A percentile compares a stretch with the other conserved stretches of the same genome.
phyloP scores from a whole-genome alignment of 2,888 invertebrate species.

The Nomada ruficornis region DNA sequence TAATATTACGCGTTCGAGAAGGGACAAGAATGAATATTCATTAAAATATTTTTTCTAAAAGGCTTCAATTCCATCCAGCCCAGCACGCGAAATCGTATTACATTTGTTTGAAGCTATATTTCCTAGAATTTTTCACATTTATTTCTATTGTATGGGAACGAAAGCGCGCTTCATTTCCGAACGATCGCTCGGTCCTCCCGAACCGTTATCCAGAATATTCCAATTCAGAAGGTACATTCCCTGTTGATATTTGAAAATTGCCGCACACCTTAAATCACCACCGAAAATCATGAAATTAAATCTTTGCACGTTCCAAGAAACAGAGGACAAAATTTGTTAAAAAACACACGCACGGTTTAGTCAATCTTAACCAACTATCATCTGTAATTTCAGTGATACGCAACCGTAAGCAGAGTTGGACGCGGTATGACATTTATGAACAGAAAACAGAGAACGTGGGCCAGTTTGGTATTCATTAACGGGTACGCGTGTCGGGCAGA shows the following conservation, averaged over 20 bases:
- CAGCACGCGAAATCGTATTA: background rate
- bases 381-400: background rate
- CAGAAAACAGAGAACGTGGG: conserved; percentile 31
- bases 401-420: conserved; percentile 29
- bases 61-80: background rate
- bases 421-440: conserved; percentile 56
- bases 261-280: too few relatives aligned
- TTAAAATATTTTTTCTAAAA: background rate
- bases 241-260: too few relatives aligned
- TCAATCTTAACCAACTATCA: too few relatives aligned
- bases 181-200: background rate
- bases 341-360: too few relatives aligned
- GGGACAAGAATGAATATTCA: background rate
- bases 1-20: background rate
- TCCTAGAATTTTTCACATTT: background rate
- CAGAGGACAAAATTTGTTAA: too few relatives aligned
- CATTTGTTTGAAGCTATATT: background rate
- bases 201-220: background rate
- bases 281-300: too few relatives aligned
- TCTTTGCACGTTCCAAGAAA: too few relatives aligned
- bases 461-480: conserved; percentile 50
- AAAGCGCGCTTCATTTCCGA: background rate
- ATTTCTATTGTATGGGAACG: background rate
- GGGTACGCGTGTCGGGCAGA: background rate
- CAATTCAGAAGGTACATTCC: background rate